Conservation (phyloP, 2,113 vertebrate genomes). For the Elgaria multicarinata region DNA sequence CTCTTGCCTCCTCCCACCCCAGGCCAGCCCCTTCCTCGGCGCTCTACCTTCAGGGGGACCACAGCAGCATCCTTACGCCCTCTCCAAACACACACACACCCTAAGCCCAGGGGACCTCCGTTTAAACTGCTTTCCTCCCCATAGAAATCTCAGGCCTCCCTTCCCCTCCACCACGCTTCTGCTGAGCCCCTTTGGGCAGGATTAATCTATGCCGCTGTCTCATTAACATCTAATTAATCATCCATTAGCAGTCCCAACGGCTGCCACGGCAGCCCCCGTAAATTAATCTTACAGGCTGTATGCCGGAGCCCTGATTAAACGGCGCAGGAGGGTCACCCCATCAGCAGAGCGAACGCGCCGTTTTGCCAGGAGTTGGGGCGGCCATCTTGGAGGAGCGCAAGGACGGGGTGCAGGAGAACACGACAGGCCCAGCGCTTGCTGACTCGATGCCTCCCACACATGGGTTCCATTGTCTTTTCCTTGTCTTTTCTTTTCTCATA, state of each 20-base stretch:
- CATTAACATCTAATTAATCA: slow-evolving; percentile 24
- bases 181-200: neutral
- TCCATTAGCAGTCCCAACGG: neutral
- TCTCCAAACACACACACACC: neutral
- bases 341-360: neutral
- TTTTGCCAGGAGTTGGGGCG: neutral
- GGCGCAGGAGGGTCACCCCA: neutral
- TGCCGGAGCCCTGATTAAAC: neutral
- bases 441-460: too few relatives aligned
- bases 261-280: neutral
- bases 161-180: neutral
- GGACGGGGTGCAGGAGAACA: too few relatives aligned
- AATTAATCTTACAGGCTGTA: neutral
- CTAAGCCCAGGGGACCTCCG: neutral
- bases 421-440: too few relatives aligned
- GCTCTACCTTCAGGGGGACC: neutral
- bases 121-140: neutral
- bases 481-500: too few relatives aligned
- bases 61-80: neutral
- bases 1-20: too few relatives aligned
- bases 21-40: neutral
- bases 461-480: too few relatives aligned
- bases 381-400: too few relatives aligned
- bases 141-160: neutral
- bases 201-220: slow-evolving; percentile 18